Evolutionary conservation across 1,140 invertebrate genomes (phyloP), one percentile per base, ranked within the genome.

Genomic region (Microvelia longipes): DNA sequence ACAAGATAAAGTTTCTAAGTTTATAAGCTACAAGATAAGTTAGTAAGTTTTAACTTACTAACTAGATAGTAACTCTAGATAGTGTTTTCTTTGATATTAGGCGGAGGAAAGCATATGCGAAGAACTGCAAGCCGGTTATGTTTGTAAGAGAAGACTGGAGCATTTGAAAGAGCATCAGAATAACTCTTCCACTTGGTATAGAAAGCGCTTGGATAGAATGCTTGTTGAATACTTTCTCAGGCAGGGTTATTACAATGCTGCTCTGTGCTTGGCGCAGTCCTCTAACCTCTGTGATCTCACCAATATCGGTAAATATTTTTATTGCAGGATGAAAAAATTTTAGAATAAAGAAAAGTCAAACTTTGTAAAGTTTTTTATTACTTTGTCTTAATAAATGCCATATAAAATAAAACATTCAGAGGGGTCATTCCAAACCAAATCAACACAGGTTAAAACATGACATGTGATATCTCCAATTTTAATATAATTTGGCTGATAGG

Each of bases 221-320:
- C 82, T 98, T 14, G 93, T 98, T 19, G 96, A 99, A 79, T 96
- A 98, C 81, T 93, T 96, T 75, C 83, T 98, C n/a, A 83, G 95
- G 69, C 90, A 92, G 79, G 96, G 96, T 0, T 98, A 95, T 80
- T 98, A 98, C 77, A 90, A 93, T 76, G 91, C 93, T 1, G 96
- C 96, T 1, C 87, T 90, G 69, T 86, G 88, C 76, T 79, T 98
- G 19, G 92, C 94, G 0, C 87, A 92, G 66, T 86, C 88, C 67
- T 88, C 90, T 1, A 87, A 88, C 68, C 86, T 98, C 24, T 85
- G 91, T 78, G 90, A 95, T 76, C 82, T 97, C 62, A 97, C 94
- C 35, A 98, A 98, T 82, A 90, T 96, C 75, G 88, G 88, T 88
- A 11, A 19, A 15, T 14, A 25, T 68, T 68, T n/a, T n/a, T n/a